Evolutionary conservation across 92 coral and sea anemone genomes (phyloP), one percentile per base, ranked within the genome.

Genomic region (Palythoa grandis): DNA sequence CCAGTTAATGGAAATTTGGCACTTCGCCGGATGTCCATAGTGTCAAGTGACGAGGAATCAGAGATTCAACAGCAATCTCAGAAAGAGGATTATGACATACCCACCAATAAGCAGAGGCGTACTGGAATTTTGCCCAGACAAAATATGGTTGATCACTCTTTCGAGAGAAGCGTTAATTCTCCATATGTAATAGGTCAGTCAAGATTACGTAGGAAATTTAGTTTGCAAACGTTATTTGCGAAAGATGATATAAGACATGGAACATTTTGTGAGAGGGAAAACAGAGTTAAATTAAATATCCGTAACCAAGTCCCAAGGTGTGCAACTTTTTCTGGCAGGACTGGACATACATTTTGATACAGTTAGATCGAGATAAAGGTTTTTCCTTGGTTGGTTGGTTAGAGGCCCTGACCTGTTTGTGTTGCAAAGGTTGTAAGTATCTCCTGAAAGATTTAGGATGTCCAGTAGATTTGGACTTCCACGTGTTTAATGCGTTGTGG

Each of bases 141-240:
- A 69, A 79, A 63, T 53, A 83, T 82, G 22, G 83, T 77, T 74
- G 88, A 84, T 2, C 78, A 78, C 61, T 82, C 87, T 6, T 87
- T 82, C 47, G 92, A 90, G 83, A 88, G 93, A 58, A 91, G 89
- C 69, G 86, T 92, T 83, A 93, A 90, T 57, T 57, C 87, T 72
- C 98, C 98, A n/a, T 92, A 92, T 87, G 98, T 94, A 19, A 88
- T 94, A 88, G 98, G 98, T 94, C 93, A 94, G 98, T 94, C 74
- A 66, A 67, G 17, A 10, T 78, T 40, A 35, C 57, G n/a, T 78
- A 78, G 20, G 8, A 16, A 19, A 7, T 60, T 39, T 23, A 13
- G 20, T 39, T 40, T 67, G 71, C 57, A 78, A 19, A 11, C 72
- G 9, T 15, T 53, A 61, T 48, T 60, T 39, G 50, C 25, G 11